Base-by-base conservation (phyloP, 2,113 vertebrate genomes). In the Salvator merianae region DNA sequence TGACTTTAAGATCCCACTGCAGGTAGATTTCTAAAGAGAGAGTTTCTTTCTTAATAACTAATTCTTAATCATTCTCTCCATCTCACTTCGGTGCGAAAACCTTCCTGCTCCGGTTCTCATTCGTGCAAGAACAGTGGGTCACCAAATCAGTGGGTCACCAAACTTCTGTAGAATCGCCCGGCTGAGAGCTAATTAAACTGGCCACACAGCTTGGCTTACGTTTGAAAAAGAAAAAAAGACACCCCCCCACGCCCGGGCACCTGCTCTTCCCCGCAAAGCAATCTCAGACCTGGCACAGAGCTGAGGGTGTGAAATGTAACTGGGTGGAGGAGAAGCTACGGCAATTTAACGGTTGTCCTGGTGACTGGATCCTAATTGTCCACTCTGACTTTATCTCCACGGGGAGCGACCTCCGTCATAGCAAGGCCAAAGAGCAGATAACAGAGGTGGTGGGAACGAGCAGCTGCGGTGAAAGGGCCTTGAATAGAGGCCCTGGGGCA, bases 181-280 rank as follows among this genome's bases (percentile, higher is more conserved):
- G 5, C 6, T 13, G 9, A 88, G 47, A 43, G 65, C 85, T 91
- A 83, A 91, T 86, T 84, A 87, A 93, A 90, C 38, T 7, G 77
- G 82, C 81, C 77, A 86, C 63, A 4, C 77, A 84, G 76, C 38
- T 53, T 74, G 79, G 43, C 38, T 2, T n/a, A n/a, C n/a, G n/a
- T 50, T 7, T 80, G 69, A 73, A 81, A 16, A 55, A 13, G n/a
- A n/a, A 26, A 34, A 16, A 38, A 24, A 53, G 65, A 26, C 6
- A 20, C 38, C 66, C 28, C 22, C 63, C 22, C 69, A n/a, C 26
- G 40, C 66, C 20, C 43, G 6, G 43, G 32, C 68, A 69, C 88
- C 72, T 32, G 12, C 20, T 9, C 47, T 16, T 1, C 36, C 8
- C 66, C 9, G 1, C 30, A 36, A 63, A 84, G 14, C 76, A 53